Evolutionary conservation across 92 coral and sea anemone species (phyloP), one percentile per base, ranked within the genome.

Genomic region (Epizoanthus ramosus): DNA sequence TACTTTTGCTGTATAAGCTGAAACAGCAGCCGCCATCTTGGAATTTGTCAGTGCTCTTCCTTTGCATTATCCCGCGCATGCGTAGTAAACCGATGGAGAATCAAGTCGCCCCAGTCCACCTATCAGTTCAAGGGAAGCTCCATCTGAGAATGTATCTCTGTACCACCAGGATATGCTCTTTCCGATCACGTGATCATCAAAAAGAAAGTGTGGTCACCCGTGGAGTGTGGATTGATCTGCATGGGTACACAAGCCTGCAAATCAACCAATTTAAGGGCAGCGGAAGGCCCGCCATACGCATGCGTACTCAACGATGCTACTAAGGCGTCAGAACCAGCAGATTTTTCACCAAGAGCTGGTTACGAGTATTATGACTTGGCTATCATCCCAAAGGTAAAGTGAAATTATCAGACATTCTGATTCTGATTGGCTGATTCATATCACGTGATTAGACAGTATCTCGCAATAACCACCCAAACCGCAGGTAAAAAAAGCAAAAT

Each of bases 191-290:
- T 57, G 67, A 57, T 75, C 80, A 75, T 57, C 54, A 75, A 75
- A 58, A 75, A 75, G 80, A 57, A 58, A 75, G 80, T 75, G 2
- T 75, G 80, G 80, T 75, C 80, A 8, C 57, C 80, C 43, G 60
- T 57, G 10, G 80, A 75, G 17, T 75, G 80, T 10, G 80, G 80
- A n/a, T 37, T 75, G 47, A 28, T 53, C 21, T 75, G 80, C 14
- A 23, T 33, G 17, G 80, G 66, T 28, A 75, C 66, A 8, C 31
- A 25, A 57, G 80, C 37, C 68, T 75, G 80, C 54, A 75, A 57
- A 35, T 75, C 80, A n/a, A 66, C 59, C 9, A 75, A 75, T 58
- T 33, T 75, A 61, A 75, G 80, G 67, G 57, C 67, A 75, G 68
- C 66, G 31, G 80, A 57, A 23, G 80, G 68, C 8, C 80, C 80